These are phyloP conservation scores for Crenuchus spilurus DNA, from an alignment of 2,797 vertebrate genomes.

Conservation along the genomic window DNA sequence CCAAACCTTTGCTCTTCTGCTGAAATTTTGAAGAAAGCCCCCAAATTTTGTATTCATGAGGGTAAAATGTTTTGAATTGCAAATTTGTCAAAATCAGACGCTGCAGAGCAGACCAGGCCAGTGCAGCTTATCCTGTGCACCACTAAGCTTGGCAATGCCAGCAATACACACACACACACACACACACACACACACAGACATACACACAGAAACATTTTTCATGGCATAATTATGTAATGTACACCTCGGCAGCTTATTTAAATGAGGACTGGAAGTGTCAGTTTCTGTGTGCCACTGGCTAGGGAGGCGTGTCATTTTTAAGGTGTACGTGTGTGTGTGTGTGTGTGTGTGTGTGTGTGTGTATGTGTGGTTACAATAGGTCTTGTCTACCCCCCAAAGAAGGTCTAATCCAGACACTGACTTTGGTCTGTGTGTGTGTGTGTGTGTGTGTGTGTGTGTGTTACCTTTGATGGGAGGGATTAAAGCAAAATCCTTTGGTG, in stretches of 20 bases:
- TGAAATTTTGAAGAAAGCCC: constrained; percentile 69
- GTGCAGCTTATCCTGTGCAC: constrained; percentile 72
- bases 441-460: constrained; percentile 71
- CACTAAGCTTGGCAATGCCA: constrained; percentile 68
- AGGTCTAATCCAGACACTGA: constrained; percentile 77
- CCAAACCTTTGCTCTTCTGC: constrained; percentile 29
- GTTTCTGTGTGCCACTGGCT: constrained; percentile 68
- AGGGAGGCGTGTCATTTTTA: constrained; percentile 75
- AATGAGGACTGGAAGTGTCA: constrained; percentile 77
- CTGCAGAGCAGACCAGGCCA: constrained; percentile 67
- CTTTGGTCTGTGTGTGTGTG: constrained; percentile 33
- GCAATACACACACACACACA: constrained; percentile 44
- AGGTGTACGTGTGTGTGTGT: constrained; percentile 25
- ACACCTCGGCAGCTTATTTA: constrained; percentile 81
- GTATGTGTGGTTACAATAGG: constrained; percentile 51
- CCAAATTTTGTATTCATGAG: constrained; percentile 80
- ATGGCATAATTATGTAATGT: constrained; percentile 84
- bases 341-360: constrained; percentile 50
- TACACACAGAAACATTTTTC: constrained; percentile 72
- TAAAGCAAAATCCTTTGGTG: constrained; percentile 93
- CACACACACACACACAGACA: constrained; percentile 60
- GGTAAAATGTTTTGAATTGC: constrained; percentile 81
- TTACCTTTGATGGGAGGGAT: constrained; percentile 91
- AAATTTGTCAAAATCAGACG: constrained; percentile 78
- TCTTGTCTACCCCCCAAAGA: background rate